Conservation (phyloP, 2,797 vertebrate genomes). For the Schizopygopsis pylzovi region DNA sequence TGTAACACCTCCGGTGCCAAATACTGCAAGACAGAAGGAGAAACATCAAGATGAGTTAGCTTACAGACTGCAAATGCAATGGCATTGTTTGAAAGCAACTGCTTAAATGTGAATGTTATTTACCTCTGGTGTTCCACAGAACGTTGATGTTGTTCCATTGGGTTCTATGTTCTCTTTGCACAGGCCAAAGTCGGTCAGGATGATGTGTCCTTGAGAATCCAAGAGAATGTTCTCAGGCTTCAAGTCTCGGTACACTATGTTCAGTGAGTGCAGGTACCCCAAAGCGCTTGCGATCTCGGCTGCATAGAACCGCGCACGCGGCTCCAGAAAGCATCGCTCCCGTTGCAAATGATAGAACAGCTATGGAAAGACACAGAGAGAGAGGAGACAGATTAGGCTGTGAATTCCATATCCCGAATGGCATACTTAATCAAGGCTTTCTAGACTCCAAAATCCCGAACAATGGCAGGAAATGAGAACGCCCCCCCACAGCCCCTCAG, state of each 20-base stretch:
- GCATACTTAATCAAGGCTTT: conserved; percentile 82
- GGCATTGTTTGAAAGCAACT: neutral
- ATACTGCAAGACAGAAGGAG: conserved; percentile 79
- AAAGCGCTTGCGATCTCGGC: conserved; percentile 97
- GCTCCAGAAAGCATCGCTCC: conserved; percentile 97
- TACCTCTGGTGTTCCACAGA: conserved; percentile 99
- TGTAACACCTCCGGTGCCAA: conserved; percentile 97
- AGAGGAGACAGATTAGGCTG: conserved; percentile 63
- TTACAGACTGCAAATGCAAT: neutral
- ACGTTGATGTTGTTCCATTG: conserved; percentile 96
- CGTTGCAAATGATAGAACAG: conserved; percentile 98
- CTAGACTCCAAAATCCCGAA: conserved; percentile 76
- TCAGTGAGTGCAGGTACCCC: conserved; percentile 97
- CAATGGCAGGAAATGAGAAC: conserved; percentile 87
- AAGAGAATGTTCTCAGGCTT: conserved; percentile 99
- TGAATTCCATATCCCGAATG: conserved; percentile 69
- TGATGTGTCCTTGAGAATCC: conserved; percentile 96
- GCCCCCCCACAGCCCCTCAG: conserved; percentile 42
- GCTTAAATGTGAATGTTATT: neutral
- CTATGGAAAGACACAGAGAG: conserved; percentile 72
- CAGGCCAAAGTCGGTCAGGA: conserved; percentile 97
- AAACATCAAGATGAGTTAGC: neutral
- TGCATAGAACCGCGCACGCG: conserved; percentile 93
- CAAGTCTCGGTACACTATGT: conserved; percentile 98
- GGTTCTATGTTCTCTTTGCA: conserved; percentile 99